These are phyloP conservation scores for Megaceryle alcyon DNA, from an alignment of 2,797 vertebrate species.

Conservation along the genomic window DNA sequence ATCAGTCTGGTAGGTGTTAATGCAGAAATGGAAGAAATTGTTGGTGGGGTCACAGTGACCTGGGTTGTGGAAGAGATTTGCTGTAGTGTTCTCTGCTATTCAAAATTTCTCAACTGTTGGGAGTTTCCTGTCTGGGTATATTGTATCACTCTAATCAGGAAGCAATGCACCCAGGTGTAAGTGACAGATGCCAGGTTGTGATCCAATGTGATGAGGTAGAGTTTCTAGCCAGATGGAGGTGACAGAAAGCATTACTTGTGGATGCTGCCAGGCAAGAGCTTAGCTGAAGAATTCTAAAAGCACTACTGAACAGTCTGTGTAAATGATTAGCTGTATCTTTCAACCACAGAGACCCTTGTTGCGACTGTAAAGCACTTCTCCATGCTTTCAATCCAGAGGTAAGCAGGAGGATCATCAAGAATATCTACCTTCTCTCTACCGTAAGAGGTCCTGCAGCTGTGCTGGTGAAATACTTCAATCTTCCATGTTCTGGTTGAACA, in stretches of 20 bases:
- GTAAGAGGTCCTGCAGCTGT: background rate
- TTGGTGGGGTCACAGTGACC: background rate
- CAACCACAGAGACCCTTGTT: background rate
- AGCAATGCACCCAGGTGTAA: accelerated
- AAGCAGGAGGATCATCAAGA: background rate
- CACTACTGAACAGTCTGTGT: background rate
- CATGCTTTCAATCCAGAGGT: background rate
- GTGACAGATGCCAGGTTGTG: background rate
- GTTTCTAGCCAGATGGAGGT: background rate
- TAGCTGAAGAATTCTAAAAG: background rate
- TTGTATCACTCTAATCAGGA: background rate
- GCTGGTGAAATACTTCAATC: background rate
- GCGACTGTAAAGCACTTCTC: background rate
- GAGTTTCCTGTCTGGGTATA: background rate
- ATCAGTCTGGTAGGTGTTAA: background rate
- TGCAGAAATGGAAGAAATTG: background rate
- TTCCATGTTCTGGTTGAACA: background rate
- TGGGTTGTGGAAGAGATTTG: background rate
- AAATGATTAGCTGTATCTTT: background rate
- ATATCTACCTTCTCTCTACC: background rate
- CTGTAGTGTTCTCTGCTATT: background rate
- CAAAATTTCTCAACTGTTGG: background rate
- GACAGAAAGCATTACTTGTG: background rate
- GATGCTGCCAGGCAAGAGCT: background rate
- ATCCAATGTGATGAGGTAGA: background rate